Evolutionary conservation across 2,888 invertebrate species (phyloP).

Genomic region (Aelia acuminata): DNA sequence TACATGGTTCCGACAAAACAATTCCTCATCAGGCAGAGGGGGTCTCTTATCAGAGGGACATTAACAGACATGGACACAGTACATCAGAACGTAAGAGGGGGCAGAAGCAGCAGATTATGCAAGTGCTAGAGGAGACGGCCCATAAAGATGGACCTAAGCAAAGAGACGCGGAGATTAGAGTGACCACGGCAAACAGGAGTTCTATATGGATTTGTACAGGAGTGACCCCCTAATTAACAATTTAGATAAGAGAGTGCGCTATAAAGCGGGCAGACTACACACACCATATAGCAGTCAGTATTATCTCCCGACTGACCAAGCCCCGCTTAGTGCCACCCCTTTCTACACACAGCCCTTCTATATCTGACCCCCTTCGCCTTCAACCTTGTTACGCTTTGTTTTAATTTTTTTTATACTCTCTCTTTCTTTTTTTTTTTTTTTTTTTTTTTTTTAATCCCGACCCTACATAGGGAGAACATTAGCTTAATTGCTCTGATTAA

Average conservation of each 20-base stretch:
- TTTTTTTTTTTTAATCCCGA: constrained; percentile 38
- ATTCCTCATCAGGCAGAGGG: background rate
- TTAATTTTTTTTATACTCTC: constrained; percentile 2
- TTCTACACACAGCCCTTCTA: constrained; percentile 47
- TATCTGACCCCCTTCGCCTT: constrained; percentile 32
- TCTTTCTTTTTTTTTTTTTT: constrained; percentile 33
- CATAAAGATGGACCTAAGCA: constrained; percentile 56
- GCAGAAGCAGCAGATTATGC: constrained; percentile 37
- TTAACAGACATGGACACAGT: constrained; percentile 27
- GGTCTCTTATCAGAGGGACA: constrained; percentile 19
- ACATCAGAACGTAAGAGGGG: constrained; percentile 34
- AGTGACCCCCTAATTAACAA: constrained; percentile 58
- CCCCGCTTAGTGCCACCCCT: constrained; percentile 39
- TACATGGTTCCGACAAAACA: background rate
- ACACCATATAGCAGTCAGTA: constrained; percentile 51
- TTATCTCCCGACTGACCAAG: constrained; percentile 13
- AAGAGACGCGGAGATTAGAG: constrained; percentile 51
- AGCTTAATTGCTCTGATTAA: constrained; percentile 58
- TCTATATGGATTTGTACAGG: constrained; percentile 59
- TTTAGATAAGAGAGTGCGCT: constrained; percentile 51
- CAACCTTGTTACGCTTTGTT: constrained; percentile 43
- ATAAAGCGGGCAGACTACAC: constrained; percentile 32
- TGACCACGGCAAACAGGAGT: constrained; percentile 38
- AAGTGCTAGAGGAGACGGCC: background rate
- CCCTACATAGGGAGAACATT: constrained; percentile 51